Base-by-base conservation (phyloP, 2,797 vertebrate genomes). In the Syngnathus acus region DNA sequence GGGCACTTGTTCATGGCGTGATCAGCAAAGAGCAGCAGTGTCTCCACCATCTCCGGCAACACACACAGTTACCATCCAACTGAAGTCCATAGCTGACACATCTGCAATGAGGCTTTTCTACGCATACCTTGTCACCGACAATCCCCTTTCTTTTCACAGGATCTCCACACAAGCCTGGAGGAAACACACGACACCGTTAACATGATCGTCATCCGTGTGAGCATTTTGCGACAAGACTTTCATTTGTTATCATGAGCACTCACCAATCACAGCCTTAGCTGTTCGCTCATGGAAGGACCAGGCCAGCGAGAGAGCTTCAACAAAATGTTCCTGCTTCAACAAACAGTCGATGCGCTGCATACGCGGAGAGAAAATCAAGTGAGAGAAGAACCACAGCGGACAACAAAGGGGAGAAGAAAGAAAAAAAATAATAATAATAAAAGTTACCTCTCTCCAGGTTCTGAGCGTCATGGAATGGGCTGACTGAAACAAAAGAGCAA, bases 211-310 rank as follows among this genome's bases (percentile, higher is more conserved):
- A 26, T 26, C 26, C 26, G 26, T 3, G 26, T 32, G 26, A 32
- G 26, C 26, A 3, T 32, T 32, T 32, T 32, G 26, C 26, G 26
- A 32, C 26, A 3, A 32, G 26, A 32, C 2, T 32, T 32, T 3
- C 26, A 32, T 32, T 32, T 32, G 26, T 11, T 21, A 9, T 55
- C 21, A 26, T 32, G 6, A 57, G 8, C 6, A 90, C 93, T 84
- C 83, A 97, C 96, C 97, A 59, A 98, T 90, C 38, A 99, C 94
- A 72, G 97, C 97, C 81, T 97, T 99, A 55, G 95, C 96, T 68
- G 93, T 97, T 69, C 95, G 95, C 82, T 99, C 95, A 43, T 97
- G 93, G 78, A 99, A 97, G 32, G 96, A 98, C 97, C 97, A 98
- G 19, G 95, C 94, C 65, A 98, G 86, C 74, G 93, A 89, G 60